These are phyloP conservation scores for Saimiri boliviensis DNA, from an alignment of 2,113 vertebrate genomes.

Conservation along the genomic window DNA sequence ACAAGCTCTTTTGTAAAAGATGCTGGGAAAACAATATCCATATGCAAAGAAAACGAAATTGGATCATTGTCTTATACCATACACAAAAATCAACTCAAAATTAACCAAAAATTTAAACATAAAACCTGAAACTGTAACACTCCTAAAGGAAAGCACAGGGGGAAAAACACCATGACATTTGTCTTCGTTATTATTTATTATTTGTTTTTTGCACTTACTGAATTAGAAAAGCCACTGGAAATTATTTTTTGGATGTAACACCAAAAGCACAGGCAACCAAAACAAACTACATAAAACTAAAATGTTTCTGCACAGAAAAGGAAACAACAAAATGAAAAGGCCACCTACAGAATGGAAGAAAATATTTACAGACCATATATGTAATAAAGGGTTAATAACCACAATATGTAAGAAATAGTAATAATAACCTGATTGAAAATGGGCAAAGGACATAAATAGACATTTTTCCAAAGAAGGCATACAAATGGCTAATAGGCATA, in stretches of 20 bases:
- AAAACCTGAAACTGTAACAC: background rate
- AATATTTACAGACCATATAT: background rate
- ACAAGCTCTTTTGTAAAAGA: background rate
- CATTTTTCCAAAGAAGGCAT: background rate
- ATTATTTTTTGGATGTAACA: background rate
- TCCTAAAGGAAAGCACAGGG: background rate
- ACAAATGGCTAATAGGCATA: background rate
- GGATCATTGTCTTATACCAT: background rate
- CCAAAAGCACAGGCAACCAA: background rate
- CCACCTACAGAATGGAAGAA: background rate
- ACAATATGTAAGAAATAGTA: background rate
- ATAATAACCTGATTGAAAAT: background rate
- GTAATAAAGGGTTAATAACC: background rate
- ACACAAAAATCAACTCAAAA: background rate
- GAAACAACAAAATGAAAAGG: background rate
- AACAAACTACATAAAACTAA: background rate
- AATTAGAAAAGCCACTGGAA: no score
- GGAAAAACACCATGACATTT: background rate
- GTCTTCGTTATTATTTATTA: no score
- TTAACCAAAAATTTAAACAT: background rate
- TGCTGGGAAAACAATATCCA: background rate
- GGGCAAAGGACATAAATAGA: background rate
- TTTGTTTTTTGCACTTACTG: no score
- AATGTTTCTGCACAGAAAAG: background rate
- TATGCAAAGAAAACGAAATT: background rate